These are phyloP conservation scores for Eubasilissa regina DNA, from an alignment of 1,140 invertebrate genomes.

Conservation along the genomic window DNA sequence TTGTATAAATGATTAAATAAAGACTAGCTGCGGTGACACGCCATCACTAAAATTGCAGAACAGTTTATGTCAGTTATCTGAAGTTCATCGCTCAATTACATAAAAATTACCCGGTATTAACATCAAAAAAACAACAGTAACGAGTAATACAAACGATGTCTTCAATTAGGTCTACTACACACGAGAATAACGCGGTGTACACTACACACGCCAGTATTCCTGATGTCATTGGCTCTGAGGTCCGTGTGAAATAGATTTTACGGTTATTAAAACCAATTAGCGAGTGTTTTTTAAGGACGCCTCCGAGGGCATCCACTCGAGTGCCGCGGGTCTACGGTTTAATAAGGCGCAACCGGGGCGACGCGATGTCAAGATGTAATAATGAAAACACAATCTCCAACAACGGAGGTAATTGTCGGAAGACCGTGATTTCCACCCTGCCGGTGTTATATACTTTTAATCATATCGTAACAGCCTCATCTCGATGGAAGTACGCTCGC, in stretches of 20 bases:
- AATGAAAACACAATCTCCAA: constrained; percentile 21
- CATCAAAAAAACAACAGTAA: too few species aligned
- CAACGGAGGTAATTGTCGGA: background rate
- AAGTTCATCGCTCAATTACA: too few species aligned
- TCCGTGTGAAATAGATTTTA: constrained; percentile 2
- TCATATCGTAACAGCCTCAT: constrained; percentile 15
- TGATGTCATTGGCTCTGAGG: background rate
- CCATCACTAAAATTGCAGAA: too few species aligned
- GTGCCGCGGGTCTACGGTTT: background rate
- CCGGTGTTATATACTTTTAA: background rate
- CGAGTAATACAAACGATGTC: too few species aligned
- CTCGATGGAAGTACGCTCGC: too few species aligned
- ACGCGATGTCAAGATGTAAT: constrained; percentile 24
- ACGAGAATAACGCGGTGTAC: too few species aligned
- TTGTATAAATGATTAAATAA: too few species aligned
- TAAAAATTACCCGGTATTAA: too few species aligned
- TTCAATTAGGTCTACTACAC: too few species aligned
- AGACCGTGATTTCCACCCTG: background rate
- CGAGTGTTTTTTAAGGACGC: background rate
- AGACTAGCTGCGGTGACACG: too few species aligned
- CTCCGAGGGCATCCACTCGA: background rate
- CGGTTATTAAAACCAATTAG: constrained; percentile 23
- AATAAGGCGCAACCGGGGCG: constrained; percentile 4
- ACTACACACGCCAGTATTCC: too few species aligned
- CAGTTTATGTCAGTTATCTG: too few species aligned